phyloP scores from a whole-genome alignment of 2,888 invertebrate genomes.

The Drosophila paucipuncta region DNA sequence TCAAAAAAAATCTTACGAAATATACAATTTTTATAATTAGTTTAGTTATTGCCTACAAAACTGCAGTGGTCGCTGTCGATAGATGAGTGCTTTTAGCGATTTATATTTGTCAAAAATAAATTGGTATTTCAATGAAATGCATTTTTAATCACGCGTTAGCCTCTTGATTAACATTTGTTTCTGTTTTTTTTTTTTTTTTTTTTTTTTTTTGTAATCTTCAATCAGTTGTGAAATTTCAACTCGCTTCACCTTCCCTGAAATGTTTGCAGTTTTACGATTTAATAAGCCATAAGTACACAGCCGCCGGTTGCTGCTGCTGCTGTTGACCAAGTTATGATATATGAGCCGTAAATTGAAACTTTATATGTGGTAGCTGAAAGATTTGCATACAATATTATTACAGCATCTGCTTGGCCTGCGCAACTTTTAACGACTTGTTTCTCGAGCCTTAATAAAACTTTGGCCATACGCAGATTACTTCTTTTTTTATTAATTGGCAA shows the following conservation, averaged over 20 bases:
- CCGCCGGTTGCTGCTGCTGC: slow-evolving; percentile 15
- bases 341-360: slow-evolving; percentile 78
- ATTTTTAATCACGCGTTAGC: not conserved
- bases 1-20: not conserved
- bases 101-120: not conserved
- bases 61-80: not conserved
- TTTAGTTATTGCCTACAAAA: slow-evolving; percentile 1
- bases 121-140: not conserved
- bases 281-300: slow-evolving; percentile 65
- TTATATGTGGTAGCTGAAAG: slow-evolving; percentile 68
- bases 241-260: slow-evolving; percentile 22
- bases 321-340: slow-evolving; percentile 75
- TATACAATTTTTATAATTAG: slow-evolving; percentile 6
- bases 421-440: slow-evolving; percentile 68
- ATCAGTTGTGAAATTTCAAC: slow-evolving; percentile 35
- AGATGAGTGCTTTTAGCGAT: not conserved
- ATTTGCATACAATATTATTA: slow-evolving; percentile 79
- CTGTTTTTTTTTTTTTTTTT: not conserved
- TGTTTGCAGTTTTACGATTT: slow-evolving; percentile 66
- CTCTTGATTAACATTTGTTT: not conserved
- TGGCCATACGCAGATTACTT: slow-evolving; percentile 33
- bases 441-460: slow-evolving; percentile 57
- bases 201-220: slow-evolving; percentile 3
- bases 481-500: slow-evolving; percentile 67
- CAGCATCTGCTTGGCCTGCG: slow-evolving; percentile 66